phyloP scores from a whole-genome alignment of 2,888 invertebrate species.

The Spatulosminthurus flaviceps region DNA sequence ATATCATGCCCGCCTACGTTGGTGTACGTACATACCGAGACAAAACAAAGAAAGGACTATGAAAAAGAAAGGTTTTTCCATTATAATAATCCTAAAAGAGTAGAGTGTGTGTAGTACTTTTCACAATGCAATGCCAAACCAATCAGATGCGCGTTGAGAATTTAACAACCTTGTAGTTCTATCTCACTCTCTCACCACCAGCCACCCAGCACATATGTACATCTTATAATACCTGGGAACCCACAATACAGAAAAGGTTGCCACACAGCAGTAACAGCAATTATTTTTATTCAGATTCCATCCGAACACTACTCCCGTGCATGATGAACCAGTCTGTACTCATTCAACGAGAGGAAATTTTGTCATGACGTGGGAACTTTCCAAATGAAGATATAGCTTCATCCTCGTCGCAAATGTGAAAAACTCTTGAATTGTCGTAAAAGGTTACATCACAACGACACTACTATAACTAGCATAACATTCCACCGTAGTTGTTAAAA shows the following conservation, averaged over 20 bases:
- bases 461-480: too few relatives aligned
- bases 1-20: too few relatives aligned
- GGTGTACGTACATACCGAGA: too few relatives aligned
- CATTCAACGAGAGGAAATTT: too few relatives aligned
- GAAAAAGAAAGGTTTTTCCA: background rate
- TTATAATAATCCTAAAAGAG: too few relatives aligned
- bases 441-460: background rate
- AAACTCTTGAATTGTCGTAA: background rate
- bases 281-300: background rate
- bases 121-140: constrained; percentile 6
- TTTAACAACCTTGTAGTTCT: constrained; percentile 13
- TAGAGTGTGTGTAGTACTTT: constrained; percentile 1
- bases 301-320: background rate
- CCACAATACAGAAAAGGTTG: too few relatives aligned
- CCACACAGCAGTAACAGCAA: background rate
- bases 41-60: too few relatives aligned
- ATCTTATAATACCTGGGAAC: background rate
- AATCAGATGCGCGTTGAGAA: constrained; percentile 4
- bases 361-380: constrained; percentile 3
- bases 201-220: background rate
- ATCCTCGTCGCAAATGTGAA: constrained; percentile 6
- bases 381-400: background rate
- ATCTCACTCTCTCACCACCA: constrained; percentile 4
- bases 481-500: background rate
- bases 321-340: too few relatives aligned